Conservation (phyloP, 2,888 invertebrate genomes). For the Nemapogon koenigi region DNA sequence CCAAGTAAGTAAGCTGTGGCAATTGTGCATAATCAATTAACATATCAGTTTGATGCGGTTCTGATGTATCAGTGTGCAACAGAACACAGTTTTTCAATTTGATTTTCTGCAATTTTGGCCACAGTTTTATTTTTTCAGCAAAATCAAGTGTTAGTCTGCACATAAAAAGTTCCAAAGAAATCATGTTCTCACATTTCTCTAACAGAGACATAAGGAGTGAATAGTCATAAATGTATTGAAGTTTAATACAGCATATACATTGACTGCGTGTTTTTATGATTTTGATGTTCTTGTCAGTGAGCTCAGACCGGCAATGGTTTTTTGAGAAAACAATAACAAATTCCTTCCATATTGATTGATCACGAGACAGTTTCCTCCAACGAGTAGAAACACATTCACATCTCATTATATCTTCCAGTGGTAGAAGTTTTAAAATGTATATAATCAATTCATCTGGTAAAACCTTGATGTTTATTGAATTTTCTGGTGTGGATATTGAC, state of each 20-base stretch:
- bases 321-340: slow-evolving; percentile 40
- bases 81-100: slow-evolving; percentile 47
- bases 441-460: slow-evolving; percentile 49
- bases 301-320: slow-evolving; percentile 38
- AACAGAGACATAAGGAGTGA: slow-evolving; percentile 33
- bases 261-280: slow-evolving; percentile 36
- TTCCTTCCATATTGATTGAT: slow-evolving; percentile 36
- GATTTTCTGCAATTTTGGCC: slow-evolving; percentile 39
- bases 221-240: slow-evolving; percentile 47
- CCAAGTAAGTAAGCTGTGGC: slow-evolving; percentile 32
- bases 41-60: too few species aligned
- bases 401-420: slow-evolving; percentile 33
- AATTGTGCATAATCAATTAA: slow-evolving; percentile 40
- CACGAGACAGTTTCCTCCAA: slow-evolving; percentile 39
- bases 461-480: slow-evolving; percentile 27
- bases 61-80: too few species aligned
- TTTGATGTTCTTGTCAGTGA: slow-evolving; percentile 30
- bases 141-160: slow-evolving; percentile 41
- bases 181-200: slow-evolving; percentile 35
- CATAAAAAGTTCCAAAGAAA: slow-evolving; percentile 47
- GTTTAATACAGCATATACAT: slow-evolving; percentile 34
- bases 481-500: too few species aligned
- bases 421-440: slow-evolving; percentile 39
- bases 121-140: slow-evolving; percentile 32
- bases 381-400: slow-evolving; percentile 41